Conservation (phyloP, 2,797 vertebrate species). For the Enteromius afrohamiltoni region DNA sequence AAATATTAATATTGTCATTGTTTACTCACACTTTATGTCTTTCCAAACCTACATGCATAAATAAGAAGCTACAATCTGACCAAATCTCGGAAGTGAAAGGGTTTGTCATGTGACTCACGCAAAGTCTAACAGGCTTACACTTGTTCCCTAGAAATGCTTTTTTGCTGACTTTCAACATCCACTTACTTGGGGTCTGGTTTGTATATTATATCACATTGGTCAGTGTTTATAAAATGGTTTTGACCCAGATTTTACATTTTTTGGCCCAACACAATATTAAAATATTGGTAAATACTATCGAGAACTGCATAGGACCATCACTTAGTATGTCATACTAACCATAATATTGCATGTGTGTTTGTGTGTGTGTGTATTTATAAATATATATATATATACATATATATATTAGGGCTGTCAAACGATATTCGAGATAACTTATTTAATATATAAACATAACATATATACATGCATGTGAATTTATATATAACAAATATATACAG, state of each 20-base stretch:
- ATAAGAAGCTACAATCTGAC: neutral
- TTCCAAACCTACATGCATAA: neutral
- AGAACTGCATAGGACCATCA: neutral
- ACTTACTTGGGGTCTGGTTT: neutral
- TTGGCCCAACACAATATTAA: neutral
- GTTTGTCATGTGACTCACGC: neutral
- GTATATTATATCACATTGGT: neutral
- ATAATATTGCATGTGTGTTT: too few species aligned
- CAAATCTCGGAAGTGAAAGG: slow-evolving; percentile 34
- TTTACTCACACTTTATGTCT: neutral
- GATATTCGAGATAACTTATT: too few species aligned
- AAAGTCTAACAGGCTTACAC: neutral
- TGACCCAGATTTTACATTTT: neutral
- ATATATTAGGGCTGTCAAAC: too few species aligned
- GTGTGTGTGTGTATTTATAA: neutral
- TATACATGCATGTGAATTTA: too few species aligned
- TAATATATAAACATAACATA: too few species aligned
- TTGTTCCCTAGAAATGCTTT: neutral
- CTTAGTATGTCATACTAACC: too few species aligned
- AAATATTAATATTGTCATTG: neutral
- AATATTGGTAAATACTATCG: neutral
- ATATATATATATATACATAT: too few species aligned
- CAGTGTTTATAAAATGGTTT: neutral
- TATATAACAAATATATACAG: too few species aligned
- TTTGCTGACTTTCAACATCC: neutral